Evolutionary conservation across 1,140 invertebrate species (phyloP), one percentile per base, ranked within the genome.

Genomic region (Aphelenchoides avenae): DNA sequence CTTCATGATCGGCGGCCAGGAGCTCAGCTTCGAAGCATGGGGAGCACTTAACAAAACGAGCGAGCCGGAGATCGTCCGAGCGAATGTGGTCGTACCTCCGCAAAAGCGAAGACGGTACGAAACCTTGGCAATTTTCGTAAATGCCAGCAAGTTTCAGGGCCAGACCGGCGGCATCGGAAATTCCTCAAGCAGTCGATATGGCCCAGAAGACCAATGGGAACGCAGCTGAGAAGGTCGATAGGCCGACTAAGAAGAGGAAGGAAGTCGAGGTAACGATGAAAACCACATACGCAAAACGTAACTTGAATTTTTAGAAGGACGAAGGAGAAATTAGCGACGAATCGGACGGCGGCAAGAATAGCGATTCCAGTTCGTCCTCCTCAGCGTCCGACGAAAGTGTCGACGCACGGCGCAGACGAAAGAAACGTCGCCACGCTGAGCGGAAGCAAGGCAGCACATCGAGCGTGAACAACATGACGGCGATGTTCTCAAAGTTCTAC

Each of bases 21-120:
- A 24, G 18, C 33, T 53, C 4, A 53, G 34, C 20, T 53, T 53
- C 15, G 52, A 53, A 30, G 36, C 9, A 15, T 53, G 52, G 52
- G 52, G 52, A 34, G 31, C 43, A 24, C 52, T 53, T 13, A 53
- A 53, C 52, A 39, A 22, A 18, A 53, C 52, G n/a, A 55, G 24
- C 30, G 39, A 53, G 11, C 9, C 33, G 5, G 52, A 53, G n/a
- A 30, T 53, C 34, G 52, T 53, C 15, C 48, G 52, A n/a, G n/a
- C n/a, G 15, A 30, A 18, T 46, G 40, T 20, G n/a, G 29, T 42
- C 3, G 15, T 47, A 22, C 52, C 39, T 11, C 52, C 37, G 1
- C 24, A 52, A 50, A 3, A n/a, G 51, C 7, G 18, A 33, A 2
- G 52, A 53, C n/a, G 7, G 3, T 18, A 46, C n/a, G 40, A 27